Evolutionary conservation across 2,113 vertebrate species (phyloP).

Genomic region (Melanotaenia duboulayi): DNA sequence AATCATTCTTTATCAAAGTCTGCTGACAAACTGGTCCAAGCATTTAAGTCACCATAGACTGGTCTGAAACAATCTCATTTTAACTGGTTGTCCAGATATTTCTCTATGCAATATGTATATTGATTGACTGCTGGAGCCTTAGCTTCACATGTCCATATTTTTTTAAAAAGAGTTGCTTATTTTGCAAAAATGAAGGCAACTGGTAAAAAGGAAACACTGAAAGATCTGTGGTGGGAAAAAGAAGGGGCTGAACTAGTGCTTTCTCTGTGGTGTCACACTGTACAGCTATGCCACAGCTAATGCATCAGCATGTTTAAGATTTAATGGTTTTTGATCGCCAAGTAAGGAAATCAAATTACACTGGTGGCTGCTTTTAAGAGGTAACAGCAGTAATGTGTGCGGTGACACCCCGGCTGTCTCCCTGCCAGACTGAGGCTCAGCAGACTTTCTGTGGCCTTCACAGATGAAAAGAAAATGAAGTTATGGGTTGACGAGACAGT

Average conservation of each 20-base stretch:
- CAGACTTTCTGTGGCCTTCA: neutral
- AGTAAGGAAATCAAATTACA: constrained; percentile 39
- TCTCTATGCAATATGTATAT: too few species aligned
- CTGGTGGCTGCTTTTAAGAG: constrained; percentile 20
- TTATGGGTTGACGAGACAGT: neutral
- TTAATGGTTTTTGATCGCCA: constrained; percentile 43
- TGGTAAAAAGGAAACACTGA: too few species aligned
- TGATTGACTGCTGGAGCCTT: too few species aligned
- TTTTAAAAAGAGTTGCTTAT: too few species aligned
- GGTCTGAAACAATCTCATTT: too few species aligned
- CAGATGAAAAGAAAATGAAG: constrained; percentile 5
- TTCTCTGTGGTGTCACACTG: constrained; percentile 2
- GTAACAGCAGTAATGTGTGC: constrained; percentile 1
- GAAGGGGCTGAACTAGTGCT: neutral
- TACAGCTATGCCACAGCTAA: neutral
- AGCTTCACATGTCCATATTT: too few species aligned
- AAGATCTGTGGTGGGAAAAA: neutral
- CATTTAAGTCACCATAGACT: too few species aligned
- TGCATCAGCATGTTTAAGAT: constrained; percentile 34
- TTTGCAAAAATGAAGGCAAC: too few species aligned
- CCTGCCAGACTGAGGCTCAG: neutral
- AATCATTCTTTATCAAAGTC: too few species aligned
- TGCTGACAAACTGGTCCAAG: too few species aligned
- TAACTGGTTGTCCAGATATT: too few species aligned
- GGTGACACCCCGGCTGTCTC: constrained; percentile 1